Evolutionary conservation across 2,797 vertebrate species (phyloP).

Genomic region (Smutsia temminckii): DNA sequence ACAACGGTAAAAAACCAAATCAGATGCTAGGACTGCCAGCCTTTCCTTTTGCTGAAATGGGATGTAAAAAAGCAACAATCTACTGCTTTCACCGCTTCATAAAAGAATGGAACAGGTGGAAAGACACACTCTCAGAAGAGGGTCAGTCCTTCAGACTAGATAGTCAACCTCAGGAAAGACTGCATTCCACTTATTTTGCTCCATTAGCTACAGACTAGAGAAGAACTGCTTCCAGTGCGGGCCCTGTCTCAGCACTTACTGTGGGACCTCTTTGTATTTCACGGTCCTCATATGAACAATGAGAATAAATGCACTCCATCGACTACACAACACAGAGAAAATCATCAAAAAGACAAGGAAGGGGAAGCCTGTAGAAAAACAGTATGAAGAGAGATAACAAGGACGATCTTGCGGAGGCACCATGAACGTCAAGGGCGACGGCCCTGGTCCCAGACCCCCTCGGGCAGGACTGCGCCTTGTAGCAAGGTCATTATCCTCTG

Average conservation of each 20-base stretch:
- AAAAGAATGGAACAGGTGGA: neutral
- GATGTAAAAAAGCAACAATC: neutral
- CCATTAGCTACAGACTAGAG: neutral
- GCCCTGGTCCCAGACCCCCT: neutral
- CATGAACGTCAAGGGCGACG: too few species aligned
- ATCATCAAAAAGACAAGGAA: neutral
- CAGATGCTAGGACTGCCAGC: neutral
- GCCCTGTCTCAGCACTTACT: neutral
- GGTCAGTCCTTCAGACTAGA: neutral
- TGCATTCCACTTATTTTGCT: neutral
- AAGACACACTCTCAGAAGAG: neutral
- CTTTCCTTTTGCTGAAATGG: neutral
- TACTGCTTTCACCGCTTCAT: neutral
- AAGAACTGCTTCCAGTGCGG: rapidly evolving
- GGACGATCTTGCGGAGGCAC: rapidly evolving
- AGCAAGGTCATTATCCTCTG: neutral
- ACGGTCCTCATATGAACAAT: neutral
- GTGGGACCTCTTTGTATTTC: neutral
- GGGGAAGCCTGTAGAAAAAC: neutral
- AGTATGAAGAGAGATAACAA: rapidly evolving
- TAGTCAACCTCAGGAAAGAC: neutral
- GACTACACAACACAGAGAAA: neutral
- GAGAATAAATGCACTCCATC: neutral
- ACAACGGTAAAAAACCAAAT: neutral
- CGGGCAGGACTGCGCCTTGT: rapidly evolving